phyloP scores from a whole-genome alignment of 2,797 vertebrate genomes.

The Myioborus melanocephalus region DNA sequence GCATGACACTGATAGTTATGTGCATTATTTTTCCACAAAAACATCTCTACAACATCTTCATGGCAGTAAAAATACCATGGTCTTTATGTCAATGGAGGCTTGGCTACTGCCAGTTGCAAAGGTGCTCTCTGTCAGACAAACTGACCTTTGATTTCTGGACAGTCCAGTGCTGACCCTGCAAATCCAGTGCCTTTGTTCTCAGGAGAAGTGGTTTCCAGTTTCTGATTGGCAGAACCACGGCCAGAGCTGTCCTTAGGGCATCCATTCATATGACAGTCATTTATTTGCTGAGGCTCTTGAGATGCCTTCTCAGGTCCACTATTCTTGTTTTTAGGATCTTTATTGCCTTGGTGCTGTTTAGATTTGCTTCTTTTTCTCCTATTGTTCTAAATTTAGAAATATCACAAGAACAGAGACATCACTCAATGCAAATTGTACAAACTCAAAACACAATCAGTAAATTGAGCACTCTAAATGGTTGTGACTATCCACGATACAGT shows the following conservation, averaged over 20 bases:
- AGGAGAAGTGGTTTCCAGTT: slow-evolving; percentile 11
- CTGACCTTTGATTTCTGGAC: slow-evolving; percentile 69
- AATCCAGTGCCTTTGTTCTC: slow-evolving; percentile 56
- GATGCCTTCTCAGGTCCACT: slow-evolving; percentile 49
- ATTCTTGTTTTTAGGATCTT: slow-evolving; percentile 70
- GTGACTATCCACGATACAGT: neutral
- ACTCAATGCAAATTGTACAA: neutral
- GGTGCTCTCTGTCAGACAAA: neutral
- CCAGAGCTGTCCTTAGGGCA: slow-evolving; percentile 65
- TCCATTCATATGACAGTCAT: slow-evolving; percentile 27
- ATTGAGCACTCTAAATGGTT: neutral
- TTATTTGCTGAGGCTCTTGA: slow-evolving; percentile 21
- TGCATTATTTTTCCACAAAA: neutral
- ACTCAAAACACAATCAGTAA: neutral
- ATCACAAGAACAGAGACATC: neutral
- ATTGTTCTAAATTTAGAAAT: slow-evolving; percentile 68
- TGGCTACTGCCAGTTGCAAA: neutral
- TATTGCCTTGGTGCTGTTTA: slow-evolving; percentile 74
- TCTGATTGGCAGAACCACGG: slow-evolving; percentile 51
- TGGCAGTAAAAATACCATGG: neutral
- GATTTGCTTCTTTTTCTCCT: slow-evolving; percentile 81
- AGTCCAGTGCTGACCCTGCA: neutral
- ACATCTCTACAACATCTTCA: neutral
- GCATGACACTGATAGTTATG: neutral
- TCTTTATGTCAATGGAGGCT: neutral